A percentile compares a stretch with the other conserved stretches of the same genome.
phyloP scores from a whole-genome alignment of 1,140 invertebrate genomes.

The Nasonia longicornis region DNA sequence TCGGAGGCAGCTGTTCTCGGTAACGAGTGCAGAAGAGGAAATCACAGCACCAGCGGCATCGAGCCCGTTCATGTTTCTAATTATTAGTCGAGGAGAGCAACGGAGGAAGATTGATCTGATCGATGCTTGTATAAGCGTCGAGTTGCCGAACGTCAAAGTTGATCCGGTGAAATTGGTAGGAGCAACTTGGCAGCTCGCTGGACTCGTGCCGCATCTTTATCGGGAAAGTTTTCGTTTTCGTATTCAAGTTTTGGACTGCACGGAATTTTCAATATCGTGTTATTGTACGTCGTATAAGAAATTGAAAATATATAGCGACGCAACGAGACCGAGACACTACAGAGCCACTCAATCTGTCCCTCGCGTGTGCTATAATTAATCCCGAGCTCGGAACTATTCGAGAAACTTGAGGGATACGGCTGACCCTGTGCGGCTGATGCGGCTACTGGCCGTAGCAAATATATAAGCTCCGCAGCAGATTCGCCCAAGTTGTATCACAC shows the following conservation, averaged over 20 bases:
- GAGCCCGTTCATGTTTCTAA: background rate
- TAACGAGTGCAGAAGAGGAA: too few relatives aligned
- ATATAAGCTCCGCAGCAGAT: background rate
- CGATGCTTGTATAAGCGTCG: too few relatives aligned
- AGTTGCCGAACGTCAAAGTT: too few relatives aligned
- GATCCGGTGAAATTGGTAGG: too few relatives aligned
- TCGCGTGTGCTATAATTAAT: background rate
- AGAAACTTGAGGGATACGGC: background rate
- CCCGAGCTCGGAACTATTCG: background rate
- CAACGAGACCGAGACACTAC: background rate
- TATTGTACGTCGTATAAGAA: background rate
- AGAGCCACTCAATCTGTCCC: background rate
- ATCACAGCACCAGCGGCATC: too few relatives aligned
- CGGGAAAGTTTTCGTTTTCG: too few relatives aligned
- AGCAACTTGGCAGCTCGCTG: too few relatives aligned
- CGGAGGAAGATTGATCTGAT: too few relatives aligned
- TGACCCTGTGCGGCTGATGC: background rate
- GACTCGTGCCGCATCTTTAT: too few relatives aligned
- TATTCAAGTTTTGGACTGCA: too few relatives aligned
- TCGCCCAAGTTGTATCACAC: conserved; percentile 24
- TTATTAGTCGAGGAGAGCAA: background rate
- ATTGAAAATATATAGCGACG: background rate
- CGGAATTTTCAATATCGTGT: too few relatives aligned
- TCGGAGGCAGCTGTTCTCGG: too few relatives aligned
- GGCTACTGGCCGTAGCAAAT: background rate